These are phyloP conservation scores for Molothrus aeneus DNA, from an alignment of 2,797 vertebrate species.

Conservation along the genomic window DNA sequence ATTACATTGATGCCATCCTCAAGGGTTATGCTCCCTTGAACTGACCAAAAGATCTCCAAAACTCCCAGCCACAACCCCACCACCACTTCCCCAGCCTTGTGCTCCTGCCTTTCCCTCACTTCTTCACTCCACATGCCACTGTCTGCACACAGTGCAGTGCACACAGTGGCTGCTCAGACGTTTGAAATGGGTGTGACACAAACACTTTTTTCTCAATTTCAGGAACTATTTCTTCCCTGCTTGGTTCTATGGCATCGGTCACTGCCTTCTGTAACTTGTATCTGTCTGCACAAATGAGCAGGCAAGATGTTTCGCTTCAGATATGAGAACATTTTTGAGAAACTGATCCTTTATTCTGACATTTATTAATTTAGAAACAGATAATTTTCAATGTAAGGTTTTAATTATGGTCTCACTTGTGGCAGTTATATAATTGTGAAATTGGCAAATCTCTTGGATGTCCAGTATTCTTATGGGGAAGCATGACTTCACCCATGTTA, in stretches of 20 bases:
- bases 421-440: slow-evolving; percentile 17
- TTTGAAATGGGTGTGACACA: not conserved
- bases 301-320: not conserved
- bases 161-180: not conserved
- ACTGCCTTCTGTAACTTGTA: not conserved
- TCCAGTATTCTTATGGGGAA: not conserved
- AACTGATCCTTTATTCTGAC: not conserved
- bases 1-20: not conserved
- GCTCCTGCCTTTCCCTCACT: not conserved
- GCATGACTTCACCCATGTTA: not conserved
- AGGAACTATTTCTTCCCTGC: not conserved
- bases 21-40: not conserved
- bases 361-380: not conserved
- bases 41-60: not conserved
- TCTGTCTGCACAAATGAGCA: not conserved
- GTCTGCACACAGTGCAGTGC: not conserved
- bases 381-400: not conserved
- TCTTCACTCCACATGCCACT: not conserved
- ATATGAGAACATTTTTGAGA: not conserved
- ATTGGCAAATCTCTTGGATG: not conserved
- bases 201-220: not conserved
- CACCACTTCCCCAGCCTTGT: not conserved
- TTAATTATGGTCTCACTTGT: not conserved
- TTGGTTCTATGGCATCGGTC: not conserved
- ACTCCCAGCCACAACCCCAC: no score